Base-by-base conservation (phyloP, 2,888 invertebrate species). In the Lycia hirtaria region DNA sequence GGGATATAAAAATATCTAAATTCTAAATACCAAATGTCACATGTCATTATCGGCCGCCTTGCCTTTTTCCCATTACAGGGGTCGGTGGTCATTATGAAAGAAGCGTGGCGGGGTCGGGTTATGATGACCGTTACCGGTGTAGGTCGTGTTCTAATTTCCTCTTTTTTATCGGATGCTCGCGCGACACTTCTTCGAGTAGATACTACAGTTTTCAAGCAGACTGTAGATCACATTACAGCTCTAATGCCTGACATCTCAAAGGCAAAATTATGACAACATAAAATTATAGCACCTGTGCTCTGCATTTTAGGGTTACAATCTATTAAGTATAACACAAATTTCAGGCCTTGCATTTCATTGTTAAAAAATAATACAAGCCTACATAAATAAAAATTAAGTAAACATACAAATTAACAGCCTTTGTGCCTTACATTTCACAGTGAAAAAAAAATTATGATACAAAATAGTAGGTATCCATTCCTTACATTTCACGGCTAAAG, bases 91-190 rank as follows among this genome's bases (percentile, higher is more conserved):
- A 65, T 65, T 67, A 65, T 63, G 45, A 63, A 63, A 65, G 52
- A 49, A 56, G 44, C 49, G 48, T 38, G 32, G 40, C 52, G 33
- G 65, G 65, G 58, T 62, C 58, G 56, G 60, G 56, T 63, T 63
- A 65, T 67, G 61, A 63, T 60, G 61, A 54, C 65, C 65, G 55
- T 56, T 60, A 60, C 60, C 52, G 56, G 49, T 17, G 40, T 52
- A 62, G 62, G 58, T 55, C 65, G 56, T 51, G 65, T 54, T 62
- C 65, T 65, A 65, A 65, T 67, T 67, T 65, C 51, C 58, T n/a
- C 45, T 65, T 64, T 64, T 56, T 63, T 61, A 63, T 61, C 48
- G 53, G 40, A 38, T 10, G 10, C 14, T 50, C 33, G 33, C 44
- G n/a, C 35, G 47, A 53, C 24, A 35, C 48, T 22, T 9, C 33